These are phyloP conservation scores for Spinus olivaceus DNA, from an alignment of 2,797 vertebrate genomes.

Conservation along the genomic window DNA sequence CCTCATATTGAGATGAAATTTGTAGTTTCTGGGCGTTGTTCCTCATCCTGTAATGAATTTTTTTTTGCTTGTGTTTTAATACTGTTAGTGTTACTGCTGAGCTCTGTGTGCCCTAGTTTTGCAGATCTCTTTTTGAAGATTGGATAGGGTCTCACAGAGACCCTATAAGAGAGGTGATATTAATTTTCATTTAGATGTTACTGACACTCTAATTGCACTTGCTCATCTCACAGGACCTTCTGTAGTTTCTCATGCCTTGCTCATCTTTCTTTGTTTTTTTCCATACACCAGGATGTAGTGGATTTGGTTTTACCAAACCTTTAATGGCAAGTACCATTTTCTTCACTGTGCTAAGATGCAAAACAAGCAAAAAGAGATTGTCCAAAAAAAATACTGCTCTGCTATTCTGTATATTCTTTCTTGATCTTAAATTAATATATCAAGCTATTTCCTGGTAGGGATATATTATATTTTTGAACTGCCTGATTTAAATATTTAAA, in stretches of 20 bases:
- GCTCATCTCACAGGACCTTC: background rate
- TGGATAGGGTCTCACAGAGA: background rate
- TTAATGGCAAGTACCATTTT: background rate
- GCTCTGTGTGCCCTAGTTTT: background rate
- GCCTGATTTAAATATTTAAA: background rate
- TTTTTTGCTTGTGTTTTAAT: background rate
- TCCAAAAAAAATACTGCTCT: background rate
- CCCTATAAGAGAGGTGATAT: background rate
- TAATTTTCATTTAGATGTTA: background rate
- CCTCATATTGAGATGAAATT: background rate
- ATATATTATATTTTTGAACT: background rate
- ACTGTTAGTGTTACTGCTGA: background rate
- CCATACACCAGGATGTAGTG: background rate
- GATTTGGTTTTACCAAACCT: background rate
- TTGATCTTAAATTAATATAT: background rate
- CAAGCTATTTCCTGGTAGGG: background rate
- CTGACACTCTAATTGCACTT: background rate
- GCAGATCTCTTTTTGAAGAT: background rate
- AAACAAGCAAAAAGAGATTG: background rate
- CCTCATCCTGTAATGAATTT: background rate
- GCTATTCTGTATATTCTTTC: background rate
- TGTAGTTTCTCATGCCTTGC: background rate
- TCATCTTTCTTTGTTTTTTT: background rate
- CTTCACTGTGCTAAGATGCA: background rate
- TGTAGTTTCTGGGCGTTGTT: background rate